Conservation (phyloP, 2,113 vertebrate species). For the Pelodiscus sinensis region DNA sequence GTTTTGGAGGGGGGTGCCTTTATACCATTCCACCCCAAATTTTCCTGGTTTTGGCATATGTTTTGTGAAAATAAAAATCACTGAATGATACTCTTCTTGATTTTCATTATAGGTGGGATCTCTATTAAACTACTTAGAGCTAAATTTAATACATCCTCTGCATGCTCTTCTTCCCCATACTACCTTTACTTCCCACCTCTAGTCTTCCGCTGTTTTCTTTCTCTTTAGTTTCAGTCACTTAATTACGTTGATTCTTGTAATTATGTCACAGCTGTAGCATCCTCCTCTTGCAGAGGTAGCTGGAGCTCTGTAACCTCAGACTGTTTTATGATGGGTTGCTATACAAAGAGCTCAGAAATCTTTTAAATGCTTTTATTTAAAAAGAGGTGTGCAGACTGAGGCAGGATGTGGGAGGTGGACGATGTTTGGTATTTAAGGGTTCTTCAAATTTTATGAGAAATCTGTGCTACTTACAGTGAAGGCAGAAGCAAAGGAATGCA, state of each 20-base stretch:
- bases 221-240: conserved; percentile 71
- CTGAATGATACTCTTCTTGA: conserved; percentile 41
- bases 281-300: conserved; percentile 72
- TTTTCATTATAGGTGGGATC: conserved; percentile 44
- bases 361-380: conserved; percentile 33
- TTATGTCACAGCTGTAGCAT: conserved; percentile 75
- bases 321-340: conserved; percentile 67
- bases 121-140: conserved; percentile 66
- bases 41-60: not conserved
- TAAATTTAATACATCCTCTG: conserved; percentile 74
- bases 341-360: conserved; percentile 53
- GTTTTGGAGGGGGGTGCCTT: not conserved
- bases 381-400: not conserved
- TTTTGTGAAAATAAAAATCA: not conserved
- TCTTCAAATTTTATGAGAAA: fast-evolving
- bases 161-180: conserved; percentile 48
- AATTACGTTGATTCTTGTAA: conserved; percentile 76
- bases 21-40: not conserved
- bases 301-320: conserved; percentile 69
- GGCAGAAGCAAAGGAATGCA: not conserved
- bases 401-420: not conserved
- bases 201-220: conserved; percentile 72
- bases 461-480: not conserved
- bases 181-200: conserved; percentile 70
- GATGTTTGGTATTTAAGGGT: not conserved